Conservation (phyloP, 2,888 invertebrate species). For the Yponomeuta sedellus region DNA sequence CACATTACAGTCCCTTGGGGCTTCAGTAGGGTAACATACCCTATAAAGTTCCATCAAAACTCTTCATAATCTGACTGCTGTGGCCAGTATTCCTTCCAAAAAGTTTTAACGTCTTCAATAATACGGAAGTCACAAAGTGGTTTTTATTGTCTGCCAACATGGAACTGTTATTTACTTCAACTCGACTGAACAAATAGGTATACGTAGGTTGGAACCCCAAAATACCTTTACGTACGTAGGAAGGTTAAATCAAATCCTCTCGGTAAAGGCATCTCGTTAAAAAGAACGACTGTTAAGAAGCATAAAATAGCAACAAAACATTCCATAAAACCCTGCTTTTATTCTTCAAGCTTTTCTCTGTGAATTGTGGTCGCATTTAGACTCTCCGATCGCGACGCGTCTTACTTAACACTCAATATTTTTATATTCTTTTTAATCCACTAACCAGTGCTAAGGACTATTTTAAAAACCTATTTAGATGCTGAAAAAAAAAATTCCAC, state of each 20-base stretch:
- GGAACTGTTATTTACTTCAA: too few species aligned
- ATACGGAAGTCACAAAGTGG: too few species aligned
- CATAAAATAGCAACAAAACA: neutral
- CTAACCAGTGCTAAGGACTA: too few species aligned
- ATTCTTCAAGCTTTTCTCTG: neutral
- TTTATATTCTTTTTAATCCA: neutral
- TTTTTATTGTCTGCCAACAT: too few species aligned
- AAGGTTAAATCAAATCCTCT: neutral
- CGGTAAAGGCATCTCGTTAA: neutral
- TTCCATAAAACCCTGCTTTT: neutral
- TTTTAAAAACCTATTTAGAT: too few species aligned
- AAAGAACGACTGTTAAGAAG: neutral
- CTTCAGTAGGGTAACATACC: too few species aligned
- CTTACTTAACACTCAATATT: neutral
- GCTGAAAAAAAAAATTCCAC: too few species aligned
- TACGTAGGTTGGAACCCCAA: neutral
- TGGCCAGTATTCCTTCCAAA: too few species aligned
- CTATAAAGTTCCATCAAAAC: too few species aligned
- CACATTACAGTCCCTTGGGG: too few species aligned
- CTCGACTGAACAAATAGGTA: neutral
- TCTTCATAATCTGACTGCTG: too few species aligned
- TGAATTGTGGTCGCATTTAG: neutral
- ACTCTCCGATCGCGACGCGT: neutral
- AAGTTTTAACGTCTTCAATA: too few species aligned
- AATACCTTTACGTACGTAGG: neutral